Base-by-base conservation (phyloP, 92 coral and sea anemone species). In the Siderastrea radians region DNA sequence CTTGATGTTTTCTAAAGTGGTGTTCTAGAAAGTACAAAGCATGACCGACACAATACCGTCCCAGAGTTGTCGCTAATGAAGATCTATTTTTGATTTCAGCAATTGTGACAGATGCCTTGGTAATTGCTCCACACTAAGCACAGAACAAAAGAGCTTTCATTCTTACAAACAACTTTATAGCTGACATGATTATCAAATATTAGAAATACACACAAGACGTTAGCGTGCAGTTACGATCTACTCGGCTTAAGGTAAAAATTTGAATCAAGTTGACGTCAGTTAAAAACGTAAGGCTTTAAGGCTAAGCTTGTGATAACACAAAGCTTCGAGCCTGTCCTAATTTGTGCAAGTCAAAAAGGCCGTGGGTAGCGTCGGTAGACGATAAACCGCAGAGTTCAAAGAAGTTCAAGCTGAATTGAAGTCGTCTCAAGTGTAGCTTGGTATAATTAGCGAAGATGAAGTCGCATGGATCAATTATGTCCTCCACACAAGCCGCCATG, bases 11-110 rank as follows among this genome's bases (percentile, higher is more conserved):
- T 50, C 13, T 48, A 61, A 2, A 49, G 45, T 49, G 64, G 49
- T 52, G 2, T 84, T 84, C 87, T 62, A 73, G 87, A 84, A 84
- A 64, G n/a, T 71, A 52, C 75, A 80, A 80, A 53, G 75, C 75
- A 13, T 13, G 19, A 1, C 77, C 70, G 80, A 84, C 57, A 84
- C 80, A 84, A 84, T 72, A 62, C 72, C 46, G 19, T 49, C 13
- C 46, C n/a, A 49, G 63, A 43, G 59, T 10, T 50, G n/a, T 67
- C 10, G 67, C 62, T 51, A 49, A 60, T 60, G 26, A 52, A 38
- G 63, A 60, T 60, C 87, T 84, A 84, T 84, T 84, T 84, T 84
- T 84, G 80, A 72, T 26, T 55, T 46, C 62, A 59, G 73, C 52
- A 60, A 72, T 84, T 58, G 68, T 49, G 87, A 74, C 66, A 51